Percentiles rank a stretch among this genome's conserved stretches.
Conservation (phyloP, 2,797 vertebrate genomes). For the Percopsis omiscomaycus region DNA sequence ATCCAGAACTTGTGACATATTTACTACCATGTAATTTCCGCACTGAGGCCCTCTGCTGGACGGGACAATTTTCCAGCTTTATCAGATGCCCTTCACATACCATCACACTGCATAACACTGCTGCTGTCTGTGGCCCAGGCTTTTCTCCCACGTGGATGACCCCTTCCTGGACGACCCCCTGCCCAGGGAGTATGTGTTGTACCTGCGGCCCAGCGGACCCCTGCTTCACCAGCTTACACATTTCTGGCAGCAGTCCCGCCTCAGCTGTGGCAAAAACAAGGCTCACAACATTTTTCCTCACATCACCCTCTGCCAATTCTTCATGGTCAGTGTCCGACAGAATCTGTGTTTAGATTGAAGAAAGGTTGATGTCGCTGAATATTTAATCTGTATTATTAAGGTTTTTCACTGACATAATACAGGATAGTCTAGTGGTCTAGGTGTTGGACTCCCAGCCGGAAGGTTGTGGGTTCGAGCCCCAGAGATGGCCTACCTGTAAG, state of each 20-base stretch:
- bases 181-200: conserved; percentile 95
- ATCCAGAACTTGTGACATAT: neutral
- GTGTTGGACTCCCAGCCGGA: no score
- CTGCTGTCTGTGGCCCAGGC: conserved; percentile 71
- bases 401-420: no score
- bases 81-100: neutral
- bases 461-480: no score
- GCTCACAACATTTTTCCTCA: conserved; percentile 99
- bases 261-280: conserved; percentile 96
- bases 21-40: conserved; percentile 3
- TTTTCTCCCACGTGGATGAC: conserved; percentile 97
- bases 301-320: conserved; percentile 99
- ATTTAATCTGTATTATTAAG: no score
- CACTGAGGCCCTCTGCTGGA: conserved; percentile 67
- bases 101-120: neutral
- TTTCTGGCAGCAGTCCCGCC: conserved; percentile 96
- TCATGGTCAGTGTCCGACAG: conserved; percentile 80
- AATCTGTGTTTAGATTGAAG: neutral
- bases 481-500: no score
- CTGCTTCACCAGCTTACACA: conserved; percentile 92
- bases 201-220: conserved; percentile 92
- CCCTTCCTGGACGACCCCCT: conserved; percentile 93
- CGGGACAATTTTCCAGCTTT: neutral
- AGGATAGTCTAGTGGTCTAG: no score
- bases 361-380: neutral